A percentile compares a stretch with the other conserved stretches of the same genome.
Evolutionary conservation across 2,113 vertebrate genomes (phyloP).

Genomic region (Eolophus roseicapilla): DNA sequence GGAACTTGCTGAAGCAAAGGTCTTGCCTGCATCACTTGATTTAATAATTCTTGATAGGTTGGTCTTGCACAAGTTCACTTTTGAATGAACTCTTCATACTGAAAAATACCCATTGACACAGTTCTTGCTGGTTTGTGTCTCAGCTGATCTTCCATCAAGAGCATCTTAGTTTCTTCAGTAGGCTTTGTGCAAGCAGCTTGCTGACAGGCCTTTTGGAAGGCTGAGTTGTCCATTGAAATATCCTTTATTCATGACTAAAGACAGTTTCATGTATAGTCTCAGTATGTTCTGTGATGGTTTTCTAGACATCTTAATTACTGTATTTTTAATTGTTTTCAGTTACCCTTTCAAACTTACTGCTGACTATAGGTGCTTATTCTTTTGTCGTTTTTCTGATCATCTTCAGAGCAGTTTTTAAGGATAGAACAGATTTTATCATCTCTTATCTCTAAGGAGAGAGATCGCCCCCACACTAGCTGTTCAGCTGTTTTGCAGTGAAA

Average conservation of each 20-base stretch:
- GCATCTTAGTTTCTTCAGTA: neutral
- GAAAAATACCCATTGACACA: neutral
- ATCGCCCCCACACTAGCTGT: neutral
- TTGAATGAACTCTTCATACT: neutral
- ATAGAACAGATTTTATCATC: neutral
- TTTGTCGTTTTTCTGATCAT: neutral
- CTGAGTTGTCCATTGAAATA: neutral
- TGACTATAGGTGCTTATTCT: neutral
- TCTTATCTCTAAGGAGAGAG: neutral
- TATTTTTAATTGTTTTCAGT: neutral
- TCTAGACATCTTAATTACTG: neutral
- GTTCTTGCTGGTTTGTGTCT: neutral
- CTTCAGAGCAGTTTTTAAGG: neutral
- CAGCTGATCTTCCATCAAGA: neutral
- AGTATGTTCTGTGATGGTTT: neutral
- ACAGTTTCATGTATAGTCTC: neutral
- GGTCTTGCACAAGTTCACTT: neutral
- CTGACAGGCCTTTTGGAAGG: neutral
- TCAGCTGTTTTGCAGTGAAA: neutral
- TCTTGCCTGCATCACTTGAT: neutral
- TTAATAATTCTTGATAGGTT: neutral
- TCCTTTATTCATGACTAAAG: neutral
- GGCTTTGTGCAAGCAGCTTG: neutral
- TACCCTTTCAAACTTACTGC: neutral
- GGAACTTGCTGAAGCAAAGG: neutral